phyloP scores from a whole-genome alignment of 2,888 invertebrate species.

The Lasiommata megera region DNA sequence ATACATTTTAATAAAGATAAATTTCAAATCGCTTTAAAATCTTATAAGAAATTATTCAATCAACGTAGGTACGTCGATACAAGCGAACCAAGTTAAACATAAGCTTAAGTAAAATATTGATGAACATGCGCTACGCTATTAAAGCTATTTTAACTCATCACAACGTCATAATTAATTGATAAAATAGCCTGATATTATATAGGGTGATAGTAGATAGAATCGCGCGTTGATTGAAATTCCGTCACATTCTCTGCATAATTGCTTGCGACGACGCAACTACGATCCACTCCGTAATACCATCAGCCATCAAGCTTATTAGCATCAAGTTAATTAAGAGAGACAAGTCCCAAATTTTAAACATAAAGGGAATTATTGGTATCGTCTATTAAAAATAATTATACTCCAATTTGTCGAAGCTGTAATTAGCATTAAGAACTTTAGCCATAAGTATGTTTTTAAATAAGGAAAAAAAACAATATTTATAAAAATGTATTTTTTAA shows the following conservation, averaged over 20 bases:
- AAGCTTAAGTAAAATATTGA: too few relatives aligned
- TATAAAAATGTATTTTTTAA: too few relatives aligned
- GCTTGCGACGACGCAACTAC: constrained; percentile 18
- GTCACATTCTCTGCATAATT: constrained; percentile 47
- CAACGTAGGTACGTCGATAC: too few relatives aligned
- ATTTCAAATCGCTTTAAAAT: too few relatives aligned
- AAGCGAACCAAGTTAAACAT: too few relatives aligned
- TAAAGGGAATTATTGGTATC: background rate
- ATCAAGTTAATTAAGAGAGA: constrained; percentile 24
- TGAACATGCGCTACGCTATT: too few relatives aligned
- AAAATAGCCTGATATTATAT: constrained; percentile 12
- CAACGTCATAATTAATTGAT: constrained; percentile 10
- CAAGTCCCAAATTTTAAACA: constrained; percentile 10
- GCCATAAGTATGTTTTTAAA: too few relatives aligned
- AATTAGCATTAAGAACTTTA: too few relatives aligned
- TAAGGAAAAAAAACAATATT: too few relatives aligned
- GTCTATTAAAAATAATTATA: background rate
- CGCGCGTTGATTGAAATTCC: constrained; percentile 60
- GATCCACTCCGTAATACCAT: constrained; percentile 16
- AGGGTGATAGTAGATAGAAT: constrained; percentile 25
- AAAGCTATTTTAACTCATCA: constrained; percentile 1
- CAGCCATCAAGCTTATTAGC: constrained; percentile 16
- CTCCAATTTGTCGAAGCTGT: background rate
- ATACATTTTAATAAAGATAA: too few relatives aligned
- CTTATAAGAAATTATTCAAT: too few relatives aligned